A percentile compares a stretch with the other conserved stretches of the same genome.
Evolutionary conservation across 2,797 vertebrate genomes (phyloP).

Genomic region (Poliocrania exsul): DNA sequence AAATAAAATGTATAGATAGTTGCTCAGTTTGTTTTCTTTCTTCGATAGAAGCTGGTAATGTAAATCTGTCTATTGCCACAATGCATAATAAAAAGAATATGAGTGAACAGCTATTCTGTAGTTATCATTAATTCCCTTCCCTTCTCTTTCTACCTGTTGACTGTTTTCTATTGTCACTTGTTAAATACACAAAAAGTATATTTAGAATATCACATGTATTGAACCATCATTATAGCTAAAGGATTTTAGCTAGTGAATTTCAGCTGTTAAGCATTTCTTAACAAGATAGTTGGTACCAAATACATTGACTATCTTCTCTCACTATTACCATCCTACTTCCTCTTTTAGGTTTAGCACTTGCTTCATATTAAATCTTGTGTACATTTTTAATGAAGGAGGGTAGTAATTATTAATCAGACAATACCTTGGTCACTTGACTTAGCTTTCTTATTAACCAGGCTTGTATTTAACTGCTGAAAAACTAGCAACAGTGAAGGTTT

Average conservation of each 20-base stretch:
- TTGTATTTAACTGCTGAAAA: neutral
- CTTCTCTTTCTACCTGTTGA: neutral
- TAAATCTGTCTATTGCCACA: neutral
- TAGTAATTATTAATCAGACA: conserved; percentile 2
- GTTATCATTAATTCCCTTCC: neutral
- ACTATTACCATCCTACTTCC: neutral
- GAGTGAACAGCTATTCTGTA: neutral
- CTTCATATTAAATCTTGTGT: conserved; percentile 5
- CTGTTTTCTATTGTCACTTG: neutral
- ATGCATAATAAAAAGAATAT: neutral
- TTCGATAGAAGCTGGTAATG: neutral
- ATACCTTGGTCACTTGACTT: neutral
- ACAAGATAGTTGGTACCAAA: neutral
- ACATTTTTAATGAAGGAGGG: neutral
- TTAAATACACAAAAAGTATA: neutral
- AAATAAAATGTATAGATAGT: neutral
- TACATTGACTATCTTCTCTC: neutral
- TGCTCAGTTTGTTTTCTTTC: neutral
- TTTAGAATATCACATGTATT: neutral
- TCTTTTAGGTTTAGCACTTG: conserved; percentile 8
- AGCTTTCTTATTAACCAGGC: neutral
- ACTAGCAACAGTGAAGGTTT: neutral
- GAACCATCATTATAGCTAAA: neutral
- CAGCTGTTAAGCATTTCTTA: neutral
- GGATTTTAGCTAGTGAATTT: neutral